These are phyloP conservation scores for Timandra comae DNA, from an alignment of 2,888 invertebrate genomes.

Conservation along the genomic window DNA sequence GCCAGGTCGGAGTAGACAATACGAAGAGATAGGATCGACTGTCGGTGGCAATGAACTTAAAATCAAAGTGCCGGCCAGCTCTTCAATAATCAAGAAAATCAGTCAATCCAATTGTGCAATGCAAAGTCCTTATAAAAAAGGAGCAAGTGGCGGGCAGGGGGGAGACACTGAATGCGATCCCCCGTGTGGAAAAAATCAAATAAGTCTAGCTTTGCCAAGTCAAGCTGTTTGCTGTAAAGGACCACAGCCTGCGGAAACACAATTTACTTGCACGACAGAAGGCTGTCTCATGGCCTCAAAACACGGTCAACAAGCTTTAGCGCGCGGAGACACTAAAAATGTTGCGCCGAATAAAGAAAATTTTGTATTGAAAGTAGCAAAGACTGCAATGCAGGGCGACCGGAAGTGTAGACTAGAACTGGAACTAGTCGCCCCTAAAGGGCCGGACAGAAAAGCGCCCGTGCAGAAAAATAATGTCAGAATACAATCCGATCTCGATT, in stretches of 20 bases:
- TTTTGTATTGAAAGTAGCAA: conserved; percentile 81
- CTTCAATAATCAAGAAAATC: conserved; percentile 64
- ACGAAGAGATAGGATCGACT: conserved; percentile 65
- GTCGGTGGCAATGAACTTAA: conserved; percentile 65
- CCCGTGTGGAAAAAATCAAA: conserved; percentile 66
- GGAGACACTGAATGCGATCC: no score
- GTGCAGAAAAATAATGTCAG: conserved; percentile 48
- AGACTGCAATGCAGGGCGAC: conserved; percentile 79
- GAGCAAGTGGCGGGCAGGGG: conserved; percentile 30
- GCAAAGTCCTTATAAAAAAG: conserved; percentile 52
- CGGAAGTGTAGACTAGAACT: conserved; percentile 80
- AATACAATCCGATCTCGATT: conserved; percentile 57
- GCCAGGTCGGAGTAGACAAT: conserved; percentile 67
- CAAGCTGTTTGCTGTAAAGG: conserved; percentile 54
- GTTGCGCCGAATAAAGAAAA: conserved; percentile 73
- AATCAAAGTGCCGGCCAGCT: conserved; percentile 61
- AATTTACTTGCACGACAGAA: conserved; percentile 66
- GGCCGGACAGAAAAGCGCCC: conserved; percentile 72
- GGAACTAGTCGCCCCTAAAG: conserved; percentile 81
- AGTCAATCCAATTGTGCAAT: conserved; percentile 63
- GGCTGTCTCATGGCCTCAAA: conserved; percentile 51
- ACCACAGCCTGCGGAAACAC: conserved; percentile 49
- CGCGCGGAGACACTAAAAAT: conserved; percentile 43
- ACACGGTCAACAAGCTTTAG: conserved; percentile 48
- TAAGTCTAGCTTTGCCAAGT: conserved; percentile 53